Percentiles rank a stretch among this genome's conserved stretches.
Conservation (phyloP, 92 coral and sea anemone species). For the Epizoanthus illoricatus region DNA sequence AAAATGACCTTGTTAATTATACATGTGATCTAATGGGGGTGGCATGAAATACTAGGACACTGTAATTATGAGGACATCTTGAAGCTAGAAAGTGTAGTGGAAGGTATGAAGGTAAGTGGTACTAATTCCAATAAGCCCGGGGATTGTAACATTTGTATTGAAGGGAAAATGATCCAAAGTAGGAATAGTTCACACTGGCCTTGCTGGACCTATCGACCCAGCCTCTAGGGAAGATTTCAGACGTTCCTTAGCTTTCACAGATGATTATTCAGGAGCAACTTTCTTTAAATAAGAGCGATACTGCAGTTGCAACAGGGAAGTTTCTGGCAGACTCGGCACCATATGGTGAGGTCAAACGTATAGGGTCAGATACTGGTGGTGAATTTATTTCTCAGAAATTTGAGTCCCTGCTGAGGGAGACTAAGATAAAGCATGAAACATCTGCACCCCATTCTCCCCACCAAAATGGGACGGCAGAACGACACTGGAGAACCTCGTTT, state of each 20-base stretch:
- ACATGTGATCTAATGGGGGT: constrained; percentile 24
- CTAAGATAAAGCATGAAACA: constrained; percentile 34
- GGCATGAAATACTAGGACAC: constrained; percentile 57
- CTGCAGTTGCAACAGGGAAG: constrained; percentile 43
- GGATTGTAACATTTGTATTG: constrained; percentile 53
- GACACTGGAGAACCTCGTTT: constrained; percentile 50
- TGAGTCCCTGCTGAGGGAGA: constrained; percentile 25
- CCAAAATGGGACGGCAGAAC: constrained; percentile 57
- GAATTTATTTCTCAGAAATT: constrained; percentile 32
- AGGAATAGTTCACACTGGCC: constrained; percentile 55
- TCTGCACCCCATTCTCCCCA: constrained; percentile 56
- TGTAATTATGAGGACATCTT: constrained; percentile 51
- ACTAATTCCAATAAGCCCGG: constrained; percentile 35
- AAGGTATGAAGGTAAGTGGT: constrained; percentile 60
- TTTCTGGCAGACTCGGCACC: constrained; percentile 56
- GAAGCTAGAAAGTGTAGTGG: constrained; percentile 43
- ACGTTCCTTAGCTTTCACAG: constrained; percentile 46
- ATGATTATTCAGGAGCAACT: constrained; percentile 43
- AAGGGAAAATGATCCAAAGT: constrained; percentile 57
- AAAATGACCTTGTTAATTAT: constrained; percentile 24
- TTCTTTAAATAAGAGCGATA: constrained; percentile 47
- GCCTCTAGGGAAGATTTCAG: constrained; percentile 55
- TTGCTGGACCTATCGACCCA: constrained; percentile 57
- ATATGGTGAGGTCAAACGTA: constrained; percentile 30
- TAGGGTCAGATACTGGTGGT: constrained; percentile 37